phyloP scores from a whole-genome alignment of 2,888 invertebrate species.

The Abrostola triplasia region DNA sequence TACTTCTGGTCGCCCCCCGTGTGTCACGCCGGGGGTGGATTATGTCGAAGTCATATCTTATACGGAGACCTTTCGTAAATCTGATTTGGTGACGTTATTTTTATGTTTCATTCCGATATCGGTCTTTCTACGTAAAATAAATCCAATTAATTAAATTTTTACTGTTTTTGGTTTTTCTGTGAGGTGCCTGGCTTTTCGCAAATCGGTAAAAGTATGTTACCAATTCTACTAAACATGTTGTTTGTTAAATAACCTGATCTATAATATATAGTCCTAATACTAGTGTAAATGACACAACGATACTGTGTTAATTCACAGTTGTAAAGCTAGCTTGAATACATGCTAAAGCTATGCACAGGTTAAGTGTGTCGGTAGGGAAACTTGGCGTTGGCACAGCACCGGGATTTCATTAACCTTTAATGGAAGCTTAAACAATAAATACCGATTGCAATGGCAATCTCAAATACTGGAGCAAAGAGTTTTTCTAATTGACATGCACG shows the following conservation, averaged over 20 bases:
- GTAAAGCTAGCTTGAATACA: slow-evolving; percentile 19
- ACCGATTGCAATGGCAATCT: slow-evolving; percentile 15
- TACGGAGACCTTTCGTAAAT: slow-evolving; percentile 55
- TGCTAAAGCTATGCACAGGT: slow-evolving; percentile 29
- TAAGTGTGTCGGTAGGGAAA: slow-evolving; percentile 42
- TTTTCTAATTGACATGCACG: slow-evolving; percentile 34
- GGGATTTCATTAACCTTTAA: slow-evolving; percentile 48
- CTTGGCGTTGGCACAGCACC: slow-evolving; percentile 25
- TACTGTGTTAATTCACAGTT: neutral
- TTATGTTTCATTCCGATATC: slow-evolving; percentile 29
- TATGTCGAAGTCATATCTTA: slow-evolving; percentile 59
- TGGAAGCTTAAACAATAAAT: slow-evolving; percentile 39
- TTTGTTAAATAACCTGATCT: too few relatives aligned
- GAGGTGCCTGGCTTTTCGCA: too few relatives aligned
- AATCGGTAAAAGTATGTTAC: too few relatives aligned
- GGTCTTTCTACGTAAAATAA: neutral
- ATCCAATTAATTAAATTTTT: too few relatives aligned
- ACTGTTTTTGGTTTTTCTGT: too few relatives aligned
- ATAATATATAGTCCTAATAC: too few relatives aligned
- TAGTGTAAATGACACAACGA: neutral
- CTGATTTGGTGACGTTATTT: slow-evolving; percentile 45
- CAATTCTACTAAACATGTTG: too few relatives aligned
- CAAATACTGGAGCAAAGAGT: slow-evolving; percentile 17
- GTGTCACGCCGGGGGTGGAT: slow-evolving; percentile 50
- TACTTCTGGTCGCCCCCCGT: slow-evolving; percentile 64